A percentile compares a stretch with the other conserved stretches of the same genome.
These are phyloP conservation scores for Helicolenus hilgendorfi DNA, from an alignment of 2,797 vertebrate species.

Conservation along the genomic window DNA sequence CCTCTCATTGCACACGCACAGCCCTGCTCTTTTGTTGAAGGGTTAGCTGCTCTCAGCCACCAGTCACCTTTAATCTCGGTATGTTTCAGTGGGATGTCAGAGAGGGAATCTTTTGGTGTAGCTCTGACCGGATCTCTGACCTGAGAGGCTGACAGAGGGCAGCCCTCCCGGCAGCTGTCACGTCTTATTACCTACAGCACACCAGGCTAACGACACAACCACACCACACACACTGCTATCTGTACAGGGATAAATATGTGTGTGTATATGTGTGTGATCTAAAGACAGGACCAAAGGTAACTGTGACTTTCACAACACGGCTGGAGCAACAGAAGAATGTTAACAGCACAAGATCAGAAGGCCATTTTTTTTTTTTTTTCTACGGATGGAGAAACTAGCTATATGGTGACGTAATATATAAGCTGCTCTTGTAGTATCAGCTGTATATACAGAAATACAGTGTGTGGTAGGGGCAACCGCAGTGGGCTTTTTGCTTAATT, in stretches of 20 bases:
- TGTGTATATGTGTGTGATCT: neutral
- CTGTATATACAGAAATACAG: neutral
- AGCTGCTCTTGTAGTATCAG: neutral
- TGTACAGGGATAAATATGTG: neutral
- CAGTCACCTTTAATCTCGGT: constrained; percentile 43
- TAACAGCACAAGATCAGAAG: neutral
- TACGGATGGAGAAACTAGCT: neutral
- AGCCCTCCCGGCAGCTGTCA: constrained; percentile 53
- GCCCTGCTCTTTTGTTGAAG: constrained; percentile 48
- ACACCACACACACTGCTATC: constrained; percentile 19
- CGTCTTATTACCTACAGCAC: constrained; percentile 60
- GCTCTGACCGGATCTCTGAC: constrained; percentile 58
- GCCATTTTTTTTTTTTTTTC: neutral
- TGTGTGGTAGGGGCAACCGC: neutral
- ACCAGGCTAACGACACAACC: neutral
- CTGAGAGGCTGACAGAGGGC: constrained; percentile 51
- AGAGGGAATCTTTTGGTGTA: constrained; percentile 48
- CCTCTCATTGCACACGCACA: neutral
- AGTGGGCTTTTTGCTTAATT: neutral
- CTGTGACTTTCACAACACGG: neutral
- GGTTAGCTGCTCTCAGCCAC: constrained; percentile 41
- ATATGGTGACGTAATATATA: neutral
- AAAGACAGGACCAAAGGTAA: neutral
- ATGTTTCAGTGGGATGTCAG: constrained; percentile 43
- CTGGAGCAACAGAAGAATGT: neutral